A percentile compares a stretch with the other conserved stretches of the same genome.
phyloP scores from a whole-genome alignment of 2,797 vertebrate species.

The Phylloscopus collybita region DNA sequence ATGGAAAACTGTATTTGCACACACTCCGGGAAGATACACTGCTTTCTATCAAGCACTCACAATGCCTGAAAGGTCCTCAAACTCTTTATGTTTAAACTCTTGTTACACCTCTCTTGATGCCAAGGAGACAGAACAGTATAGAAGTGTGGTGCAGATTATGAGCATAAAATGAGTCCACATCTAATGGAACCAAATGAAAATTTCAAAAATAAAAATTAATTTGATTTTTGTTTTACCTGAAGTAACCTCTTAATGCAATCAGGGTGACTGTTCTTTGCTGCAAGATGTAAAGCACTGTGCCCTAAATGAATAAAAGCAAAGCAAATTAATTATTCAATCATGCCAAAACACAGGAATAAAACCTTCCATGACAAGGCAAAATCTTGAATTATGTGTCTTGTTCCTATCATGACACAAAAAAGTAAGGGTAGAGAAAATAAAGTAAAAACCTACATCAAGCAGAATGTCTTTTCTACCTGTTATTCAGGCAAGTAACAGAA shows the following conservation, averaged over 20 bases:
- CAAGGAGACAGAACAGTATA: neutral
- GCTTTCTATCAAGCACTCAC: neutral
- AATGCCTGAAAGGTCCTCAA: neutral
- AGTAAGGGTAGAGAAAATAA: neutral
- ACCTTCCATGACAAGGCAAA: neutral
- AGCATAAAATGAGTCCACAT: neutral
- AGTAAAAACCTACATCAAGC: neutral
- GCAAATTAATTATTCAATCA: neutral
- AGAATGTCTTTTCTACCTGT: neutral
- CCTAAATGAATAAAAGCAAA: constrained; percentile 76
- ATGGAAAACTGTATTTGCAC: neutral
- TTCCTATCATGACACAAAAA: neutral
- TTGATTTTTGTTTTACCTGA: constrained; percentile 83
- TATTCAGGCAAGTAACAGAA: neutral
- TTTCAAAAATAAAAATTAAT: neutral
- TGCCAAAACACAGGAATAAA: neutral
- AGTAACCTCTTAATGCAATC: constrained; percentile 91
- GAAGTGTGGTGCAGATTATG: neutral
- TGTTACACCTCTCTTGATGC: neutral
- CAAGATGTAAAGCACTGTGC: constrained; percentile 90
- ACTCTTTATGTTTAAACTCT: neutral
- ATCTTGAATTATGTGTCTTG: neutral
- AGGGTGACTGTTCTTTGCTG: constrained; percentile 89
- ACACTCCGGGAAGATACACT: neutral
- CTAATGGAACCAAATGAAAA: neutral